Conservation (phyloP, 92 coral and sea anemone species). For the Zoanthus solanderi region DNA sequence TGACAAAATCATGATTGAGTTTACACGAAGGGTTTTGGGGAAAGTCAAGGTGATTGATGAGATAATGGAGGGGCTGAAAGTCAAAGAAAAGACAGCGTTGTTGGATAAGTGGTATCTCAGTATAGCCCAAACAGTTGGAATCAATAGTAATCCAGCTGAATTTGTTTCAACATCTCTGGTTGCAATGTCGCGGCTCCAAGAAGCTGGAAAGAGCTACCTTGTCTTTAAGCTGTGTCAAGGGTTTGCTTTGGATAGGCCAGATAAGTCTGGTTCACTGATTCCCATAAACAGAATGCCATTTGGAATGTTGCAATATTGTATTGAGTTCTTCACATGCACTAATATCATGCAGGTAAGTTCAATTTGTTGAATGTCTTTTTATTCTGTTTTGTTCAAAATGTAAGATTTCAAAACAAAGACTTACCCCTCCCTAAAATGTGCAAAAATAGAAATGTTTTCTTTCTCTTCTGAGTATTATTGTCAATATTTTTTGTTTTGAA, state of each 20-base stretch:
- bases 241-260: slow-evolving; percentile 37
- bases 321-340: slow-evolving; percentile 52
- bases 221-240: slow-evolving; percentile 16
- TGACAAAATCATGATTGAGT: background rate
- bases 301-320: slow-evolving; percentile 39
- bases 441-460: background rate
- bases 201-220: background rate
- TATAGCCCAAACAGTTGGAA: slow-evolving; percentile 14
- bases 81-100: background rate
- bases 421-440: background rate
- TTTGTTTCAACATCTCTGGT: background rate
- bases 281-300: slow-evolving; percentile 39
- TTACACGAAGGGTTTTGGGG: slow-evolving; percentile 18
- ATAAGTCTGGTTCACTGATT: slow-evolving; percentile 29
- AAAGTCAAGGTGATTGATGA: slow-evolving; percentile 4
- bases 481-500: slow-evolving; percentile 16
- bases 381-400: background rate
- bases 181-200: background rate
- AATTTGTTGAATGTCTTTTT: background rate
- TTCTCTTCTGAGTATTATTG: background rate
- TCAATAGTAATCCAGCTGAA: slow-evolving; percentile 1
- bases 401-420: background rate
- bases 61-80: background rate
- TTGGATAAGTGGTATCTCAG: background rate
- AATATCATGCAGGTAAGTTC: slow-evolving; percentile 33